These are phyloP conservation scores for Luidia sarsii DNA, from an alignment of 53 echinoderm and acorn worm species.

Conservation along the genomic window DNA sequence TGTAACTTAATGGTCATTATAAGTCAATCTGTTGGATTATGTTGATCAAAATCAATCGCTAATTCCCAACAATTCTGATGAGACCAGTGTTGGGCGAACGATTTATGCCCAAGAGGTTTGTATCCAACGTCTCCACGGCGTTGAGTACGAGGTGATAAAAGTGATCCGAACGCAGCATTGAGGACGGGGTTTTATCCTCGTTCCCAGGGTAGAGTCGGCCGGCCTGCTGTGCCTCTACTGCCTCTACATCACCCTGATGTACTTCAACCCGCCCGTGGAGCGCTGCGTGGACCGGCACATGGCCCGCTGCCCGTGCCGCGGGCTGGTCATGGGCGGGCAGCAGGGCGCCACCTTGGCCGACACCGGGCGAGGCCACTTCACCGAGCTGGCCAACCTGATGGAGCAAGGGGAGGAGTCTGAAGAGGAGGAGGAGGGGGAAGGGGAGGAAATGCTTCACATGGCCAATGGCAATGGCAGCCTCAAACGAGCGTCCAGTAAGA, in stretches of 20 bases:
- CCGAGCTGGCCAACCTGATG: conserved; percentile 50
- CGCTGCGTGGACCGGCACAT: conserved; percentile 22
- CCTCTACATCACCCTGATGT: conserved; percentile 75
- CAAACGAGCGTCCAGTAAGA: neutral
- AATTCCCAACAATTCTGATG: no score
- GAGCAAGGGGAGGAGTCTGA: conserved; percentile 50
- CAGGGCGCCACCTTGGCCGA: neutral
- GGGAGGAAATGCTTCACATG: conserved; percentile 31
- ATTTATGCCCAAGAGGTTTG: no score
- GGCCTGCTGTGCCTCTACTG: conserved; percentile 64
- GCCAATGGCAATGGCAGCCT: conserved; percentile 34
- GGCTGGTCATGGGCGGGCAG: conserved; percentile 12
- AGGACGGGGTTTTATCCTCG: no score
- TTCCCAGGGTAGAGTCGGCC: conserved; percentile 77
- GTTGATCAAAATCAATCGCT: no score
- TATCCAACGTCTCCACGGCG: no score
- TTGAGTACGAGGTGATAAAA: no score
- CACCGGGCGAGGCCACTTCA: conserved; percentile 26
- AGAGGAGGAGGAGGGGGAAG: conserved; percentile 25
- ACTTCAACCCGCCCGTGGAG: conserved; percentile 70
- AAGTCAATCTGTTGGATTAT: no score
- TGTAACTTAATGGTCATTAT: no score
- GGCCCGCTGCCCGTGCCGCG: conserved; percentile 20
- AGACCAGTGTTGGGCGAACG: no score
- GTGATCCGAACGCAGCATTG: no score